Base-by-base conservation (phyloP, 2,888 invertebrate genomes). In the Volucella inanis region DNA sequence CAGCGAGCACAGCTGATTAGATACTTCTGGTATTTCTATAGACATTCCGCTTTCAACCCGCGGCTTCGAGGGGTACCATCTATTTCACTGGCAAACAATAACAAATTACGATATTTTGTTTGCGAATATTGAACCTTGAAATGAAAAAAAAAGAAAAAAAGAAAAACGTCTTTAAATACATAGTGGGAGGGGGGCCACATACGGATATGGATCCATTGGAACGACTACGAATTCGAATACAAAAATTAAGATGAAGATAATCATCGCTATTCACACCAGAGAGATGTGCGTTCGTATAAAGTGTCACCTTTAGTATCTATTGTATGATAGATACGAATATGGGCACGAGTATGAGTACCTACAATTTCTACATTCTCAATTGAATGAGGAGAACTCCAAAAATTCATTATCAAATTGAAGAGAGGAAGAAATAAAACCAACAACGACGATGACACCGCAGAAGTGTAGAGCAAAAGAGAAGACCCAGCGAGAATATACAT, bases 1-100 rank as follows among this genome's bases (percentile, higher is more conserved):
- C 43, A 52, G 43, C 55, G 41, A 9, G 57, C 62, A 41, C 70
- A 78, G 77, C 77, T 78, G 77, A 78, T 70, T 78, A 78, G 70
- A 78, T 78, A 68, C 38, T 76, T 57, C 52, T 61, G 22, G 70
- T 18, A 55, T 77, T 70, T 70, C 54, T 77, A 62, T 62, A 54
- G 47, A 15, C 47, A 54, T 68, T 39, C 3, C 6, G n/a, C 47
- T 43, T 15, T 49, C 31, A 4, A 2, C 18, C 1, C 12, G 2
- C 41, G 11, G 15, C 31, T 41, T 43, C 14, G 55, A 12, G 4
- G 50, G 12, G 14, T 31, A 39, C 31, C 10, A 2, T 15, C 18
- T 41, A 68, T 54, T 57, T 15, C 31, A 59, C 43, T 61, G 49
- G 43, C 59, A 50, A 43, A 18, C 71, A 61, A 71, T 43, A 43